These are phyloP conservation scores for Panagrolaimus sp. DNA, from an alignment of 1,140 invertebrate species.

Conservation along the genomic window DNA sequence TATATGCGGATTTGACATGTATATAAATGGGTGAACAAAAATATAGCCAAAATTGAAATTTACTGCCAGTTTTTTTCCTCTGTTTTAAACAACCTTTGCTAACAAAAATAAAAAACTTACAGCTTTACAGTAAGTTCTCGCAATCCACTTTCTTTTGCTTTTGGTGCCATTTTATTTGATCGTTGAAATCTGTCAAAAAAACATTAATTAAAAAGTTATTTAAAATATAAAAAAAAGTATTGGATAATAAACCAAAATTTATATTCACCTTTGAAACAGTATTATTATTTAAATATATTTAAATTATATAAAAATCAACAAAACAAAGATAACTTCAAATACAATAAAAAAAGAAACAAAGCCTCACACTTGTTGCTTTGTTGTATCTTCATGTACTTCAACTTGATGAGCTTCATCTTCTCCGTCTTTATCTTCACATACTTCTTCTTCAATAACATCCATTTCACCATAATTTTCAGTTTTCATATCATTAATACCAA, in stretches of 20 bases:
- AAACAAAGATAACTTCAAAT: background rate
- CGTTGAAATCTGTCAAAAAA: too few relatives aligned
- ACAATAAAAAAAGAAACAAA: background rate
- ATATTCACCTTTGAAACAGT: background rate
- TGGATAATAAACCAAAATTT: background rate
- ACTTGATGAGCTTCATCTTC: background rate
- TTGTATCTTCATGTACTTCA: conserved; percentile 17
- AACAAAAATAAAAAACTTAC: too few relatives aligned
- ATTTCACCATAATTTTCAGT: conserved; percentile 66
- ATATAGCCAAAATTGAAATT: too few relatives aligned
- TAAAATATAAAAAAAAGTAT: background rate
- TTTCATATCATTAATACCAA: conserved; percentile 95
- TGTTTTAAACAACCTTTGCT: too few relatives aligned
- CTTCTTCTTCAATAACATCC: conserved; percentile 44
- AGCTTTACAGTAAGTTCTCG: background rate
- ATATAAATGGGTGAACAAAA: too few relatives aligned
- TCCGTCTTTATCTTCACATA: conserved; percentile 30
- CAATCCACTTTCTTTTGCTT: background rate
- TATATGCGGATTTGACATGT: too few relatives aligned
- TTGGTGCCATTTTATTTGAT: background rate
- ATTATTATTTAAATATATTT: background rate
- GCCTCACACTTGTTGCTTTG: background rate
- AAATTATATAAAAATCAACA: background rate
- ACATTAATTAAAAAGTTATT: too few relatives aligned
- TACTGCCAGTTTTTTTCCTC: too few relatives aligned